Percentiles rank a stretch among this genome's conserved stretches.
phyloP scores from a whole-genome alignment of 2,113 vertebrate genomes.

The Catharus bicknelli region DNA sequence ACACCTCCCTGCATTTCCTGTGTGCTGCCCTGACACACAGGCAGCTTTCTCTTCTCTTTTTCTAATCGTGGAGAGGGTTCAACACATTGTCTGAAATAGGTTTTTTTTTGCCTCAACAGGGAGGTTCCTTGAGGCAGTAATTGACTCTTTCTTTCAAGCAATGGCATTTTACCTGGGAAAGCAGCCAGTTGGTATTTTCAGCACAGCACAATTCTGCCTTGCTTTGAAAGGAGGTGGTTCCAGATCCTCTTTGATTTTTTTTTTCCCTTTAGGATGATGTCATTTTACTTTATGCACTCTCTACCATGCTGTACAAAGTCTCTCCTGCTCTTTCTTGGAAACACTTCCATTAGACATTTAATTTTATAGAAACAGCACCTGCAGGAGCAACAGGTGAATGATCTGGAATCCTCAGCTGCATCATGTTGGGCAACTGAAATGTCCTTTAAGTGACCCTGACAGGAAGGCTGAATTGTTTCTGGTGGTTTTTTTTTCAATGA shows the following conservation, averaged over 20 bases:
- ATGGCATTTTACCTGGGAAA: slow-evolving; percentile 15
- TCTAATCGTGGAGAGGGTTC: neutral
- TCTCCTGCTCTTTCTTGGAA: neutral
- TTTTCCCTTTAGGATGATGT: neutral
- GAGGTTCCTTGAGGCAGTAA: slow-evolving; percentile 25
- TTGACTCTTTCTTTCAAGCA: neutral
- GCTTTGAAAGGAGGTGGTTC: neutral
- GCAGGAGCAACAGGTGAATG: neutral
- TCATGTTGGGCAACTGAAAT: neutral
- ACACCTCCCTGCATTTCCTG: neutral
- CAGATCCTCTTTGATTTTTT: neutral
- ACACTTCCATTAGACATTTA: neutral
- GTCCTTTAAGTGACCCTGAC: slow-evolving; percentile 13
- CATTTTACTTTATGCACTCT: neutral
- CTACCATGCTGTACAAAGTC: neutral
- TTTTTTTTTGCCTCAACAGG: neutral
- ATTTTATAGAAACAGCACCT: neutral
- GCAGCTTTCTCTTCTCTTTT: neutral
- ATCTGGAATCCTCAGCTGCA: neutral
- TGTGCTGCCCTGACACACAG: neutral
- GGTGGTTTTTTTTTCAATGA: neutral
- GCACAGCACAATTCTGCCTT: neutral
- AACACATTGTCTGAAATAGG: neutral
- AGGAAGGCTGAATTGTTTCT: neutral
- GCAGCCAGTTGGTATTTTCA: slow-evolving; percentile 19